Evolutionary conservation across 1,140 invertebrate genomes (phyloP), one percentile per base, ranked within the genome.

Genomic region (Drosophila pruinosa): DNA sequence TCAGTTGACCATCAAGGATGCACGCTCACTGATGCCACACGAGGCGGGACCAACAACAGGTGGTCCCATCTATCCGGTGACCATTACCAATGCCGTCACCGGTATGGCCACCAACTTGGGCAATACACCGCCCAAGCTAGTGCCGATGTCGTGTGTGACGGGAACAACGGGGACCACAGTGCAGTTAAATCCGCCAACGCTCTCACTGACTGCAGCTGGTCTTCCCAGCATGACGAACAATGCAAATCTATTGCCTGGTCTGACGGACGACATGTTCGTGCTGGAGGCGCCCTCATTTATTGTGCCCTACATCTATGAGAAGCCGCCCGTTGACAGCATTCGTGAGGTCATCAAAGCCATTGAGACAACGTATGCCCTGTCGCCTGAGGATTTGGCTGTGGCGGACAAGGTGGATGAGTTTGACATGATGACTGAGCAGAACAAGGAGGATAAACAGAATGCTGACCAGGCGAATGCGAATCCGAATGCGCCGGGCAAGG

Each of bases 251-350:
- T 90, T 96, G 65, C 95, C 96, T 0, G 95, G 95, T 3, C 92
- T 97, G 3, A 97, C 96, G 3, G 96, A 98, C 89, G 96, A 97
- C 78, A 97, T 97, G 95, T 97, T 95, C 91, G 96, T 97, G 0
- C 95, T 97, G 5, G 96, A 98, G 92, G 96, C 96, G 17, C 97
- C 97, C 2, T 97, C 96, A 8, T 97, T 98, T 85, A 97, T 98
- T 85, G 96, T 97, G 72, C 97, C 97, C 36, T 97, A 97, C 91
- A 96, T 98, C n/a, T 97, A 97, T 91, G 96, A 97, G 91, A 97
- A 97, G 91, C 96, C 96, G 3, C 95, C 96, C 0, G 91, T 96
- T 4, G 95, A 95, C 81, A 94, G 94, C 39, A 93, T 97, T 43
- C 96, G 95, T 89, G 94, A 96, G 70, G 96, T 96, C 90, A 93